Percentiles rank a stretch among this genome's conserved stretches.
Conservation (phyloP, 1,140 invertebrate genomes). For the Sarcophaga bullata region DNA sequence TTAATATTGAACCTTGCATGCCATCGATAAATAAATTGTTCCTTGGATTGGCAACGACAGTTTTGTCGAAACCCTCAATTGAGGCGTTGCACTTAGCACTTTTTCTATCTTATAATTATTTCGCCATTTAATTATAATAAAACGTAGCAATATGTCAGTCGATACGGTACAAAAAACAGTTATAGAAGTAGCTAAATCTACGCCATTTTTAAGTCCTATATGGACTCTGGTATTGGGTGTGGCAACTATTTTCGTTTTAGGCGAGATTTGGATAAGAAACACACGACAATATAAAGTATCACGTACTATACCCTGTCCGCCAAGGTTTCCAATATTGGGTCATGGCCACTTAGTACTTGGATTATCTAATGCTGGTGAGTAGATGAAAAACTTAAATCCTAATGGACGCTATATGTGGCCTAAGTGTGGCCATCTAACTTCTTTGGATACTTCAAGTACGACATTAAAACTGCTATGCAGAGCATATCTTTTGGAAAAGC, state of each 20-base stretch:
- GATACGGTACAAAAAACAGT: conserved; percentile 58
- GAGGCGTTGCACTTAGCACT: neutral
- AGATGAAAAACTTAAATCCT: neutral
- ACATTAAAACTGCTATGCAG: no score
- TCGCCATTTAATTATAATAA: conserved; percentile 24
- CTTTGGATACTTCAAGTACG: no score
- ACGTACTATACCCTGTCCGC: conserved; percentile 68
- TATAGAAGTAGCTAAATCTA: conserved; percentile 45
- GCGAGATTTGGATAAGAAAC: conserved; percentile 60
- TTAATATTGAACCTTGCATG: no score
- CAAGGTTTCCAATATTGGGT: conserved; percentile 70
- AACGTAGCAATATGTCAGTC: conserved; percentile 51
- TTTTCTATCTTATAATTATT: no score
- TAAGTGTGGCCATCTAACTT: no score
- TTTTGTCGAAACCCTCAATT: neutral
- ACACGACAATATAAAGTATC: conserved; percentile 63
- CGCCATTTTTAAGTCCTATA: conserved; percentile 51
- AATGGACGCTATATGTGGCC: no score
- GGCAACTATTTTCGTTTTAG: conserved; percentile 49
- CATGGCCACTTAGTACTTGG: conserved; percentile 69
- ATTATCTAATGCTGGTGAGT: conserved; percentile 67
- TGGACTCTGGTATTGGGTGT: conserved; percentile 55
- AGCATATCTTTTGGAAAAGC: no score
- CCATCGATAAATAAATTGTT: neutral
- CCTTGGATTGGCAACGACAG: neutral